Evolutionary conservation across 2,797 vertebrate genomes (phyloP).

Genomic region (Hybognathus amarus): DNA sequence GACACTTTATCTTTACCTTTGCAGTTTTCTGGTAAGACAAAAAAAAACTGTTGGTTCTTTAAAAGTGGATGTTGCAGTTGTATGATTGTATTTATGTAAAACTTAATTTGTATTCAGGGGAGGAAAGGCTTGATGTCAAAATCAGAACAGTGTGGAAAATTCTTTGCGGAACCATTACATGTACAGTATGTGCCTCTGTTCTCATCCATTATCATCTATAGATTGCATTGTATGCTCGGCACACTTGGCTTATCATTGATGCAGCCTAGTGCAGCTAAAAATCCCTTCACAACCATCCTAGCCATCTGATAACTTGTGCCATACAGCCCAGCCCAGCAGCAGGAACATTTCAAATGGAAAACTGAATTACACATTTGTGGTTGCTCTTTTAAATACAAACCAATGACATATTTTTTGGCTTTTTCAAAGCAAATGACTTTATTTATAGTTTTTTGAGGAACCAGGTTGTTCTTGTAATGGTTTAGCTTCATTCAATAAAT

Average conservation of each 20-base stretch:
- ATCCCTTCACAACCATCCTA: neutral
- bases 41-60: constrained; percentile 10
- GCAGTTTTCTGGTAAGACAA: constrained; percentile 41
- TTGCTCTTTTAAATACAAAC: constrained; percentile 4
- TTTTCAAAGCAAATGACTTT: constrained; percentile 69
- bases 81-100: constrained; percentile 56
- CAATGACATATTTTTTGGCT: neutral
- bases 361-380: constrained; percentile 21
- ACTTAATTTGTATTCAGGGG: constrained; percentile 21
- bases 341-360: neutral
- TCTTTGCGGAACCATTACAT: constrained; percentile 1
- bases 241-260: neutral
- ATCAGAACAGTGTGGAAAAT: neutral
- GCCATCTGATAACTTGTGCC: constrained; percentile 44
- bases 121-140: neutral
- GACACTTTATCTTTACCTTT: constrained; percentile 33
- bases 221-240: constrained; percentile 6
- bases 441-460: constrained; percentile 79
- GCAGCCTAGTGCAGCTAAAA: neutral
- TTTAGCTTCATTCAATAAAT: constrained; percentile 88
- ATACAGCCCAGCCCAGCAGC: constrained; percentile 39
- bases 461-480: constrained; percentile 67
- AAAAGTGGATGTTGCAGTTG: constrained; percentile 29
- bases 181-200: constrained; percentile 11
- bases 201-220: neutral